Percentiles rank a stretch among this genome's conserved stretches.
These are phyloP conservation scores for Pipra filicauda DNA, from an alignment of 2,113 vertebrate genomes.

Conservation along the genomic window DNA sequence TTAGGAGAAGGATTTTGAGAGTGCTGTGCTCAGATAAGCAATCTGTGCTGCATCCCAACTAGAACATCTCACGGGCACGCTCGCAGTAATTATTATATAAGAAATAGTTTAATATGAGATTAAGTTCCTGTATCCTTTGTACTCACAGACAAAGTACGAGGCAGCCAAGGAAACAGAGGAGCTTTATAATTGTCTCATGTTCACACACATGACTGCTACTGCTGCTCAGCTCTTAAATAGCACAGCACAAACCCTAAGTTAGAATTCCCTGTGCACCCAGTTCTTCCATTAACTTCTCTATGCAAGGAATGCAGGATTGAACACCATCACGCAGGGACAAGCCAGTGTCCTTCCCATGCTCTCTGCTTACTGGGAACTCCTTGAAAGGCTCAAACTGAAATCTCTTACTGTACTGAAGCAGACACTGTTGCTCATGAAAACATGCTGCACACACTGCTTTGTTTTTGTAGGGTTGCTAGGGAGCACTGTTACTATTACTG, in stretches of 20 bases:
- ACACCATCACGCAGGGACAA: background rate
- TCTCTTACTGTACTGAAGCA: background rate
- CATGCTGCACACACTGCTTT: background rate
- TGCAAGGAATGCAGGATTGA: background rate
- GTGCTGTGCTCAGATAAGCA: background rate
- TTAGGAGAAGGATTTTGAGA: background rate
- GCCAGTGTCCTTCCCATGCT: background rate
- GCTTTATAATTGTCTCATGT: background rate
- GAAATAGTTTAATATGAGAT: background rate
- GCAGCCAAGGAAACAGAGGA: background rate
- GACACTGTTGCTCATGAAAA: background rate
- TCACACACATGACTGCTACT: background rate
- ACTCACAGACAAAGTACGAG: background rate
- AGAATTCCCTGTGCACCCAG: background rate
- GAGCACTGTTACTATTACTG: conserved; percentile 38
- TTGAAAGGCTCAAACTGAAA: background rate
- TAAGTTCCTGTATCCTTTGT: background rate
- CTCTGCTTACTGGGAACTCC: background rate
- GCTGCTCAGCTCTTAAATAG: background rate
- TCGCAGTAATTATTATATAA: background rate
- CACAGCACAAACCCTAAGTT: background rate
- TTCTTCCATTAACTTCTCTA: background rate
- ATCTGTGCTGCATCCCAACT: background rate
- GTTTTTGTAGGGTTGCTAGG: conserved; percentile 54
- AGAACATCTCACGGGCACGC: background rate